Percentiles rank a stretch among this genome's conserved stretches.
phyloP scores from a whole-genome alignment of 2,888 invertebrate genomes.

The Omphaloscelis lunosa region DNA sequence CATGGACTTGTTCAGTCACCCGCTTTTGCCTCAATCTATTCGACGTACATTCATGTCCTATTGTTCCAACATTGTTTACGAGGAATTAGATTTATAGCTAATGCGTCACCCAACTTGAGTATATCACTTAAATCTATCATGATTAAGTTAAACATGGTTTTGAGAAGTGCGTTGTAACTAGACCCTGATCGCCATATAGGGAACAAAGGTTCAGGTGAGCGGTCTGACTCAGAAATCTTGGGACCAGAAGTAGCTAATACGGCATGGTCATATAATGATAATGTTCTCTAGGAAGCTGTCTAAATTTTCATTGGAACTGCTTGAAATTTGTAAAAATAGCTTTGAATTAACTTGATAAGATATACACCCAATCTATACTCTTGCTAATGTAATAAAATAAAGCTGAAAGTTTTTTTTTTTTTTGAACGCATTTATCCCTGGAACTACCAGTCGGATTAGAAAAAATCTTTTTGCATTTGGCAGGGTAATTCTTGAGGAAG shows the following conservation, averaged over 20 bases:
- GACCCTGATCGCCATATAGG: conserved; percentile 54
- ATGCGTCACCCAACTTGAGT: conserved; percentile 48
- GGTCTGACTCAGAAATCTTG: conserved; percentile 60
- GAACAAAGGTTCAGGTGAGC: conserved; percentile 63
- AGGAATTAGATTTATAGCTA: conserved; percentile 36
- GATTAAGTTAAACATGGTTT: conserved; percentile 58
- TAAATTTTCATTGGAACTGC: neutral
- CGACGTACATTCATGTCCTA: conserved; percentile 10
- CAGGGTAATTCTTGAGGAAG: no score
- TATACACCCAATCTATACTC: no score
- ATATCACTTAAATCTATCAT: conserved; percentile 59
- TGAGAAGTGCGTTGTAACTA: conserved; percentile 57
- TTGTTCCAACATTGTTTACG: conserved; percentile 37
- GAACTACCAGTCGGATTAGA: no score
- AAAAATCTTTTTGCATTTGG: no score
- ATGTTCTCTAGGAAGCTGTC: conserved; percentile 34
- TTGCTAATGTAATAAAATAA: no score
- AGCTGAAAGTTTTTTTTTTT: no score
- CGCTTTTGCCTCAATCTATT: neutral
- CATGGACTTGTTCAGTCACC: neutral
- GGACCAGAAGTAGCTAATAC: conserved; percentile 39
- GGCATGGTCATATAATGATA: conserved; percentile 49
- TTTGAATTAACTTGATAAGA: neutral
- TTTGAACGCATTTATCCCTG: no score
- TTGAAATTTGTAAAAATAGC: no score